Conservation (phyloP, 1,140 invertebrate genomes). For the Dysdera silvatica region DNA sequence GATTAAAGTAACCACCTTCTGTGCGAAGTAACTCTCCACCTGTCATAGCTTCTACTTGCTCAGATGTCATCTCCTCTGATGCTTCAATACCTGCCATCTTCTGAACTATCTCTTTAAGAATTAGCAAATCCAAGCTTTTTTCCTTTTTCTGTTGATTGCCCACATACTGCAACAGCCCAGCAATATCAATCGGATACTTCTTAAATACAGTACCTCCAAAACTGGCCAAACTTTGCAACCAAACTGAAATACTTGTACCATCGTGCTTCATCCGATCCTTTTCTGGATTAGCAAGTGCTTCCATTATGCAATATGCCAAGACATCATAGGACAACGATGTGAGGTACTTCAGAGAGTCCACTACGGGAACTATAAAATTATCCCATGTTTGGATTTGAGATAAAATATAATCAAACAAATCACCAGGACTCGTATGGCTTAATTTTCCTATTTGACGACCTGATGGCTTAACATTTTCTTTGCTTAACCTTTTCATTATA, state of each 20-base stretch:
- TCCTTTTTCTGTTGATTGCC: slow-evolving; percentile 93
- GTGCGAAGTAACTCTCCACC: slow-evolving; percentile 90
- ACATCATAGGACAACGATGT: slow-evolving; percentile 94
- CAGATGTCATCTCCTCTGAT: slow-evolving; percentile 88
- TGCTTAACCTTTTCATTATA: slow-evolving; percentile 94
- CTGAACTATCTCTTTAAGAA: slow-evolving; percentile 95
- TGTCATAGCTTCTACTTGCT: slow-evolving; percentile 90
- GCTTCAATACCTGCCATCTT: slow-evolving; percentile 99
- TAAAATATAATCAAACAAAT: slow-evolving; percentile 91
- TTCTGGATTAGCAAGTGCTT: slow-evolving; percentile 63
- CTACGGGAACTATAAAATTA: slow-evolving; percentile 90
- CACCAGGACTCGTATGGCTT: slow-evolving; percentile 87
- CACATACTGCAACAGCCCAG: slow-evolving; percentile 90
- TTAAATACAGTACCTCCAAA: slow-evolving; percentile 94
- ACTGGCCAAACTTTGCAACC: slow-evolving; percentile 84
- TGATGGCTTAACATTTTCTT: slow-evolving; percentile 95
- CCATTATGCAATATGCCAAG: slow-evolving; percentile 86
- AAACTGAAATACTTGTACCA: slow-evolving; percentile 86
- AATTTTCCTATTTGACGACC: slow-evolving; percentile 93
- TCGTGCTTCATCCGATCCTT: slow-evolving; percentile 74
- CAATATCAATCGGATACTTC: slow-evolving; percentile 93
- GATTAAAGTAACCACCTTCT: slow-evolving; percentile 94
- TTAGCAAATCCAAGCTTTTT: slow-evolving; percentile 88
- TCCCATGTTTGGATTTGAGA: slow-evolving; percentile 95
- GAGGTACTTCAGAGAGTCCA: slow-evolving; percentile 95